These are phyloP conservation scores for Nemoura dubitans DNA, from an alignment of 2,888 invertebrate species.

Conservation along the genomic window DNA sequence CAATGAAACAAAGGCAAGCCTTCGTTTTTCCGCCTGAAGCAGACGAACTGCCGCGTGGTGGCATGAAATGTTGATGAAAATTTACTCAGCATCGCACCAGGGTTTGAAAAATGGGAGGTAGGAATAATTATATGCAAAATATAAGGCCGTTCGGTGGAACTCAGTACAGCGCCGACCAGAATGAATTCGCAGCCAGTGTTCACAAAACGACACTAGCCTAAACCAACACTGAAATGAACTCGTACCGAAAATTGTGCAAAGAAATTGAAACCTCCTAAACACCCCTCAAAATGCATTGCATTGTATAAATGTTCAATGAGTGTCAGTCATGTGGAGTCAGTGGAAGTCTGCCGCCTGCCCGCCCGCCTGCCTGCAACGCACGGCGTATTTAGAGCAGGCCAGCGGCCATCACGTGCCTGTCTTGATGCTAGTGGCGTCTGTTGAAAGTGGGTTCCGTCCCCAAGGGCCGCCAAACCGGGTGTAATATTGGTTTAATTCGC, in stretches of 20 bases:
- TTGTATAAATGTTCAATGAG: conserved; percentile 1
- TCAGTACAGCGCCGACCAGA: not conserved
- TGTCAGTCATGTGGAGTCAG: not conserved
- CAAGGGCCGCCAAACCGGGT: conserved; percentile 37
- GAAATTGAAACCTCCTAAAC: not conserved
- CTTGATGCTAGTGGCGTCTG: conserved; percentile 19
- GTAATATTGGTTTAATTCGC: conserved; percentile 43
- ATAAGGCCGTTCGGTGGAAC: not conserved
- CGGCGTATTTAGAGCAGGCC: not conserved
- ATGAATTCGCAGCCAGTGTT: too few species aligned
- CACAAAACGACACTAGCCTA: not conserved
- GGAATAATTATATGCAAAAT: not conserved
- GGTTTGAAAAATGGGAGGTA: not conserved
- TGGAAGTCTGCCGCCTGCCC: not conserved
- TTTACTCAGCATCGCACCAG: not conserved
- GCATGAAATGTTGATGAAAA: not conserved
- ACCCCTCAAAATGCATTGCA: conserved; percentile 12
- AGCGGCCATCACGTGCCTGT: not conserved
- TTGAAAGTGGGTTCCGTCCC: conserved; percentile 29
- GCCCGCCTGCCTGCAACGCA: not conserved
- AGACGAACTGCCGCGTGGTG: not conserved
- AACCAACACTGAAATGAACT: not conserved
- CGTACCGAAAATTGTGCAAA: not conserved
- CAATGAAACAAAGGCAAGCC: not conserved
- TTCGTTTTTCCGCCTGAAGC: not conserved